Evolutionary conservation across 2,113 vertebrate genomes (phyloP).

Genomic region (Triplophysa dalaica): DNA sequence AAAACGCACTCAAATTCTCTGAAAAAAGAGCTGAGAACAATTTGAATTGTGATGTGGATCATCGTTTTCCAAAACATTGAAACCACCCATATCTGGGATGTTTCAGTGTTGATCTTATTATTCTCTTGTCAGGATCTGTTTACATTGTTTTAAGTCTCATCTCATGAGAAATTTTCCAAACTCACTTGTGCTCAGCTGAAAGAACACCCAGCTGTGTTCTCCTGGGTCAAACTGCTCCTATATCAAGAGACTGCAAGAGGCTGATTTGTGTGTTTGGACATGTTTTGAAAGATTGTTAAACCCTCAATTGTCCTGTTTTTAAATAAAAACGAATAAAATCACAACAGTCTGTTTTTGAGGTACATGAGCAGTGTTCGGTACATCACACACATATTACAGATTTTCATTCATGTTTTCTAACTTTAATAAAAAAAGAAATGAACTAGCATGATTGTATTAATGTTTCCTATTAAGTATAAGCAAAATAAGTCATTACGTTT

Average conservation of each 20-base stretch:
- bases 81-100: background rate
- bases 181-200: background rate
- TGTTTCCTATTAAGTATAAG: no score
- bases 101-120: background rate
- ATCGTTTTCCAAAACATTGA: background rate
- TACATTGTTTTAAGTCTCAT: background rate
- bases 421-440: no score
- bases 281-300: background rate
- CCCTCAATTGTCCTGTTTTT: background rate
- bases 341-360: no score
- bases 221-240: constrained; percentile 10
- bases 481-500: background rate
- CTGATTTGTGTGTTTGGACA: constrained; percentile 18
- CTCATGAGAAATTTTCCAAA: constrained; percentile 15
- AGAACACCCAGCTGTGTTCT: constrained; percentile 32
- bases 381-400: background rate
- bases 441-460: no score
- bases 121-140: constrained; percentile 12
- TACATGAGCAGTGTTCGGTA: no score
- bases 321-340: background rate
- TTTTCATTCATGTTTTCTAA: background rate
- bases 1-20: background rate
- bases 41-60: background rate
- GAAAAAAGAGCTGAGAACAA: background rate
- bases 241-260: constrained; percentile 10